phyloP scores from a whole-genome alignment of 1,140 invertebrate species.

The Hermetia illucens region DNA sequence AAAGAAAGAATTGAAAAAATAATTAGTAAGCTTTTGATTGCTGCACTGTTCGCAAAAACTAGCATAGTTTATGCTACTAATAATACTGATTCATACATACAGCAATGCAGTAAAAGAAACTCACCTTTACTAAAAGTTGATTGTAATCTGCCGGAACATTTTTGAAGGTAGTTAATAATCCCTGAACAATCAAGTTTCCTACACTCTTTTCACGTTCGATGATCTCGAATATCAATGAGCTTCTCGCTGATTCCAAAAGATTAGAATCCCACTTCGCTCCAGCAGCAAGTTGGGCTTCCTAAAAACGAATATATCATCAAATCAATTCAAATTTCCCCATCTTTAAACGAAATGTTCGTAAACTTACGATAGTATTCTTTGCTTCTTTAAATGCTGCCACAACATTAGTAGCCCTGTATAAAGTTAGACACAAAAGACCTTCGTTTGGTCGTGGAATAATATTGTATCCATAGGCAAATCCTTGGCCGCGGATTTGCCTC shows the following conservation, averaged over 20 bases:
- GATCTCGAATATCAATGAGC: conserved; percentile 71
- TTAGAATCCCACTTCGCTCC: conserved; percentile 51
- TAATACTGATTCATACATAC: conserved; percentile 1
- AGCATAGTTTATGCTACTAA: neutral
- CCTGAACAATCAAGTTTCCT: conserved; percentile 50
- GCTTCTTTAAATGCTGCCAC: conserved; percentile 63
- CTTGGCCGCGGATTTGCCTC: conserved; percentile 68
- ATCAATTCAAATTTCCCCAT: too few relatives aligned
- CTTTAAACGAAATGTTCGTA: conserved; percentile 1
- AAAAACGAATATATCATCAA: conserved; percentile 12
- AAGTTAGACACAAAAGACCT: conserved; percentile 52
- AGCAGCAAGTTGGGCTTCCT: conserved; percentile 48
- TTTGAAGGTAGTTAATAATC: conserved; percentile 56
- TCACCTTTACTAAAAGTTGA: conserved; percentile 23
- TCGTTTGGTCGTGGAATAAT: conserved; percentile 46
- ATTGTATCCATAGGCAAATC: conserved; percentile 66
- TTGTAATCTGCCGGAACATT: conserved; percentile 52
- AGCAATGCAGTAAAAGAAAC: too few relatives aligned
- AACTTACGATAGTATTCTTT: conserved; percentile 54
- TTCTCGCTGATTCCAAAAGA: conserved; percentile 67
- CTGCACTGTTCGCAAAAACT: conserved; percentile 4
- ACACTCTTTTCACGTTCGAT: conserved; percentile 67
- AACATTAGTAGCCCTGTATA: conserved; percentile 61
- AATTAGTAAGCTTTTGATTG: too few relatives aligned
- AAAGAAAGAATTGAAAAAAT: conserved; percentile 1